Percentiles rank a stretch among this genome's conserved stretches.
These are phyloP conservation scores for Bacillus rossius DNA, from an alignment of 1,140 invertebrate genomes.

Conservation along the genomic window DNA sequence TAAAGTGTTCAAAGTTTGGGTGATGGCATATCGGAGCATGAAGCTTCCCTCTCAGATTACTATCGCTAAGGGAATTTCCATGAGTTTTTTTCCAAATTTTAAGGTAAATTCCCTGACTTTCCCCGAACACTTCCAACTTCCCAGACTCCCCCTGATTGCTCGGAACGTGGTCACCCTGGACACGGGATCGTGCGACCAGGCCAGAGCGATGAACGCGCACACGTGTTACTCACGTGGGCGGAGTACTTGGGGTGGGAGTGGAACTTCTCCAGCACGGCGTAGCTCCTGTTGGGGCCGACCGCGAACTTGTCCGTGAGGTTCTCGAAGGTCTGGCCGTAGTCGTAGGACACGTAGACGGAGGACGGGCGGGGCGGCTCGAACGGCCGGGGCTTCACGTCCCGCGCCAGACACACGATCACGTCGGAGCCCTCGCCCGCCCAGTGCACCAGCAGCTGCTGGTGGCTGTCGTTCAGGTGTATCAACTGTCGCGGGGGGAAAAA, in stretches of 20 bases:
- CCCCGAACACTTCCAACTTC: too few species aligned
- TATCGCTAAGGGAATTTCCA: too few species aligned
- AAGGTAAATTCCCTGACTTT: too few species aligned
- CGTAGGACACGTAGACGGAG: slow-evolving; percentile 75
- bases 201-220: too few species aligned
- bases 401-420: slow-evolving; percentile 80
- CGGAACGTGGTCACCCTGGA: too few species aligned
- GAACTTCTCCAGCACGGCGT: slow-evolving; percentile 73
- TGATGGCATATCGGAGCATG: too few species aligned
- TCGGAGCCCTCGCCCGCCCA: slow-evolving; percentile 83
- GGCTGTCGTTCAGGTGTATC: slow-evolving; percentile 70
- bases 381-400: slow-evolving; percentile 42
- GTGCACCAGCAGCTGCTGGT: slow-evolving; percentile 83
- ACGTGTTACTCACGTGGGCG: slow-evolving; percentile 64
- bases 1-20: too few species aligned
- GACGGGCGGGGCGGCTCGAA: slow-evolving; percentile 45
- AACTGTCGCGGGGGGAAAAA: slow-evolving; percentile 47
- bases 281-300: slow-evolving; percentile 45
- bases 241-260: slow-evolving; percentile 74
- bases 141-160: too few species aligned
- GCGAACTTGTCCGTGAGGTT: slow-evolving; percentile 66
- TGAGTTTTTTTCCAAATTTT: too few species aligned
- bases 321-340: slow-evolving; percentile 74
- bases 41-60: too few species aligned
- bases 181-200: too few species aligned